Percentiles rank a stretch among this genome's conserved stretches.
Evolutionary conservation across 2,888 invertebrate species (phyloP).

Genomic region (Physocephala rufipes): DNA sequence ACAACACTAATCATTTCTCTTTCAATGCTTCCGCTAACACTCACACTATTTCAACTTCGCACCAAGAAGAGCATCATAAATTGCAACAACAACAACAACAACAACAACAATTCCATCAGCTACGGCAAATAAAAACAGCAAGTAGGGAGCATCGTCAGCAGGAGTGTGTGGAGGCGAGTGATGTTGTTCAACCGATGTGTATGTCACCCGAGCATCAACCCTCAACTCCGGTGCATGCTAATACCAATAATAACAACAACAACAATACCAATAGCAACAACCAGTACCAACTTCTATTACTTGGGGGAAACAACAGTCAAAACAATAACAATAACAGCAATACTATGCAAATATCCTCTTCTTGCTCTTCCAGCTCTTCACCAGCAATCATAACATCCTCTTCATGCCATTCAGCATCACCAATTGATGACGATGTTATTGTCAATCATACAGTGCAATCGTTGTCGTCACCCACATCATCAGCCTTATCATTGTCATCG

Average conservation of each 20-base stretch:
- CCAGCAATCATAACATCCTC: constrained; percentile 53
- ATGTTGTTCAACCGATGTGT: constrained; percentile 59
- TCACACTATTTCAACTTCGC: constrained; percentile 26
- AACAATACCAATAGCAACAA: constrained; percentile 42
- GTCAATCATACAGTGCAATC: constrained; percentile 66
- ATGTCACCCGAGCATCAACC: constrained; percentile 62
- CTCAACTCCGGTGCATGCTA: constrained; percentile 36
- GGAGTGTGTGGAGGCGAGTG: constrained; percentile 47
- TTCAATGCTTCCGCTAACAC: constrained; percentile 50
- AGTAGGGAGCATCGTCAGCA: constrained; percentile 47
- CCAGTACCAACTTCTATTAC: constrained; percentile 39
- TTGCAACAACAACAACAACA: constrained; percentile 46
- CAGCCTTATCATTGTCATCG: constrained; percentile 50
- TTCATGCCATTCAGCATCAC: constrained; percentile 59
- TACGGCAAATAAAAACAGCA: constrained; percentile 49
- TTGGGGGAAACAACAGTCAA: constrained; percentile 41
- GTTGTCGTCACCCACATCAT: constrained; percentile 54
- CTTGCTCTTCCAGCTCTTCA: constrained; percentile 47
- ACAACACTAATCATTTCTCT: constrained; percentile 55
- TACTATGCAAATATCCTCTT: constrained; percentile 50
- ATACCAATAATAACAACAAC: constrained; percentile 40
- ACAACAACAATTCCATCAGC: constrained; percentile 51
- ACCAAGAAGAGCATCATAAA: constrained; percentile 49
- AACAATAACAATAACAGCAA: constrained; percentile 42
- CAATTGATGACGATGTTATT: constrained; percentile 66